These are phyloP conservation scores for Rhineura floridana DNA, from an alignment of 2,113 vertebrate species.

Conservation along the genomic window DNA sequence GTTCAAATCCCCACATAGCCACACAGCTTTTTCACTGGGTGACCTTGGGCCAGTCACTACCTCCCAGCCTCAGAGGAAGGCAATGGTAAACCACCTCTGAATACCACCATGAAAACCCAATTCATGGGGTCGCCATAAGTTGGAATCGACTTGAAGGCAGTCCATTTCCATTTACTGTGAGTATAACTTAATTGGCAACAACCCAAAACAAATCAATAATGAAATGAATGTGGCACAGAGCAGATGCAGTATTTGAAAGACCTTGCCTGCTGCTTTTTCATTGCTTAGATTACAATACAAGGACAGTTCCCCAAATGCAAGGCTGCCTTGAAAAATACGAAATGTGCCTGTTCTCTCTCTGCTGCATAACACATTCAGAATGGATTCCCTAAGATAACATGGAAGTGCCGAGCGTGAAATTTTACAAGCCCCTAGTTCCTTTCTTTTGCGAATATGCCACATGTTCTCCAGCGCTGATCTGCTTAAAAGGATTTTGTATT, in stretches of 20 bases:
- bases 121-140: too few relatives aligned
- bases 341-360: constrained; percentile 41
- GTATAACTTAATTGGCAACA: too few relatives aligned
- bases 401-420: constrained; percentile 60
- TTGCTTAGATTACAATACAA: constrained; percentile 19
- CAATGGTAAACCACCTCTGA: too few relatives aligned
- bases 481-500: constrained; percentile 58
- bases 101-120: too few relatives aligned
- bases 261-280: constrained; percentile 19
- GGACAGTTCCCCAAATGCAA: constrained; percentile 30
- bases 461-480: constrained; percentile 50
- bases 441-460: constrained; percentile 58
- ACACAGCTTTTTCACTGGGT: too few relatives aligned
- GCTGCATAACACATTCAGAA: constrained; percentile 36
- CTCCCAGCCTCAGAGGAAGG: too few relatives aligned
- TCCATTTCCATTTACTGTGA: too few relatives aligned
- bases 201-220: too few relatives aligned
- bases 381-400: constrained; percentile 60
- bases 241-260: constrained; percentile 44
- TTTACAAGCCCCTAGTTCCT: constrained; percentile 57
- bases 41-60: too few relatives aligned
- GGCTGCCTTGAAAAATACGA: neutral
- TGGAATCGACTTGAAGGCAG: too few relatives aligned
- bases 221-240: too few relatives aligned
- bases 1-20: too few relatives aligned